A percentile compares a stretch with the other conserved stretches of the same genome.
phyloP scores from a whole-genome alignment of 2,888 invertebrate genomes.

The Brachypterus glaber region DNA sequence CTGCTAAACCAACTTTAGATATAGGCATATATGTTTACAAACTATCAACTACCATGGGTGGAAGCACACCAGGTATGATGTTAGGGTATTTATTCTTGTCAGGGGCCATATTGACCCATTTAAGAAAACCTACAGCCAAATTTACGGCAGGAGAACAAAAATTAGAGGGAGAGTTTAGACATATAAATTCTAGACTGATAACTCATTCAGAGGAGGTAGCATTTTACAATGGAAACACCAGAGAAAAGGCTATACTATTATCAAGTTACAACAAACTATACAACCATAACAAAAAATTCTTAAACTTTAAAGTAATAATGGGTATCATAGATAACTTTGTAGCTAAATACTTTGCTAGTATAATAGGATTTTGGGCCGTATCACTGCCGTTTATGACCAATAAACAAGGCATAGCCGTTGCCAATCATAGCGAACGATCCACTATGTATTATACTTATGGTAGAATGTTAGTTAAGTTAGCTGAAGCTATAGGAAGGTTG shows the following conservation, averaged over 20 bases:
- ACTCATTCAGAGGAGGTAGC: conserved; percentile 95
- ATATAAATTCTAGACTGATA: conserved; percentile 90
- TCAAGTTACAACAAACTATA: conserved; percentile 85
- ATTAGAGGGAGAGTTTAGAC: conserved; percentile 96
- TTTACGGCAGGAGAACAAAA: conserved; percentile 89
- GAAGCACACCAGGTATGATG: conserved; percentile 83
- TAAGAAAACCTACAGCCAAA: conserved; percentile 76
- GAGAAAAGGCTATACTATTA: conserved; percentile 80
- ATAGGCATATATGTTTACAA: conserved; percentile 90
- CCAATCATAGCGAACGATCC: conserved; percentile 56
- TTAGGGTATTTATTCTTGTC: conserved; percentile 79
- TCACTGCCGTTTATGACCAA: conserved; percentile 85
- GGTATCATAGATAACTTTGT: conserved; percentile 94
- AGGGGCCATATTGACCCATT: conserved; percentile 75
- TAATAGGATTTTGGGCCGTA: conserved; percentile 91
- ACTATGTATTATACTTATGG: conserved; percentile 91
- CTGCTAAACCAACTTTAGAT: conserved; percentile 91
- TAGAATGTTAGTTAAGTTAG: conserved; percentile 90
- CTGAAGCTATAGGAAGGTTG: conserved; percentile 92
- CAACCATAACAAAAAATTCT: conserved; percentile 72
- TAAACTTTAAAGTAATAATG: conserved; percentile 83
- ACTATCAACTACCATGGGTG: conserved; percentile 75
- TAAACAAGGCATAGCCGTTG: conserved; percentile 42
- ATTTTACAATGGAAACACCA: conserved; percentile 70
- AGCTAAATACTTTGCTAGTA: conserved; percentile 94